Evolutionary conservation across 2,888 invertebrate genomes (phyloP).

Genomic region (Ormyrus nitidulus): DNA sequence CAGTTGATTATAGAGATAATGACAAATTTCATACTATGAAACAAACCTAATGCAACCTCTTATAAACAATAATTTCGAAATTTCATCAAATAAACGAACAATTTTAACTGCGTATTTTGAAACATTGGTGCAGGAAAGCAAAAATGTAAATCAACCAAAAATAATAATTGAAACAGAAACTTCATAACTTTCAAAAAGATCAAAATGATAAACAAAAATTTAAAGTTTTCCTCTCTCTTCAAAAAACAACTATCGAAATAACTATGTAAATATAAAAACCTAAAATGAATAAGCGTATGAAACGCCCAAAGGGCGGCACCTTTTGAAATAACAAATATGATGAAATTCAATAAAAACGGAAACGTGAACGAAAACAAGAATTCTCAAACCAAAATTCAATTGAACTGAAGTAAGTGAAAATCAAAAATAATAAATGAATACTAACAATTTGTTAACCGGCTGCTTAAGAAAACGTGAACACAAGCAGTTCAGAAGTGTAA

Average conservation of each 20-base stretch:
- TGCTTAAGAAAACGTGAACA: conserved; percentile 27
- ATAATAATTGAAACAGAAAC: conserved; percentile 30
- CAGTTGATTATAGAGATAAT: conserved; percentile 56
- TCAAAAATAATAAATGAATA: conserved; percentile 40
- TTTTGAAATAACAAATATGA: conserved; percentile 36
- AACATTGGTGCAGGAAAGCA: conserved; percentile 57
- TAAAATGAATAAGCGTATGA: conserved; percentile 48
- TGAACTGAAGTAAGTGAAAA: conserved; percentile 16
- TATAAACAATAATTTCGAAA: conserved; percentile 43
- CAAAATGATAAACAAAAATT: conserved; percentile 40
- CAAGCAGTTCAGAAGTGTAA: conserved; percentile 20
- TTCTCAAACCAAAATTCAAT: conserved; percentile 26
- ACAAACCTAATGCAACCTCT: conserved; percentile 48
- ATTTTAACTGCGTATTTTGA: conserved; percentile 60
- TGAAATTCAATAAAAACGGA: conserved; percentile 14
- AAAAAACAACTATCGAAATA: conserved; percentile 33
- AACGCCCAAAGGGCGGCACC: conserved; percentile 49
- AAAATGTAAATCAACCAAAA: conserved; percentile 39
- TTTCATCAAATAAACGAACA: conserved; percentile 55
- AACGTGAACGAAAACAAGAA: conserved; percentile 19
- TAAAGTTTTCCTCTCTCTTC: conserved; percentile 13
- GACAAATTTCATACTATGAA: conserved; percentile 52
- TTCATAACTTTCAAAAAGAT: conserved; percentile 27
- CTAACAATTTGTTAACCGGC: conserved; percentile 38
- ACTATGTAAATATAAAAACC: conserved; percentile 25